Base-by-base conservation (phyloP, 2,888 invertebrate species). In the Cabera pusaria region DNA sequence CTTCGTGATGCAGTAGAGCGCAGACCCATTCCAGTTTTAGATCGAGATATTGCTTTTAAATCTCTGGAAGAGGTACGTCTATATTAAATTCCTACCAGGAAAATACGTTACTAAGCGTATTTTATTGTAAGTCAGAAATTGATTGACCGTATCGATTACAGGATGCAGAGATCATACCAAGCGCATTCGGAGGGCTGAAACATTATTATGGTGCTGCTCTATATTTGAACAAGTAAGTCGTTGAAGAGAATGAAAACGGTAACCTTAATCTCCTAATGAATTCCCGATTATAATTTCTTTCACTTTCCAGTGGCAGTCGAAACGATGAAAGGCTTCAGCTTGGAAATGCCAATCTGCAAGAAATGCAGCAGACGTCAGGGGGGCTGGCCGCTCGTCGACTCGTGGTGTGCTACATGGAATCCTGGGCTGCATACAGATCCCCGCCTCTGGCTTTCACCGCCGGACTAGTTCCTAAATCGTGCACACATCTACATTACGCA, bases 401-500 rank as follows among this genome's bases (percentile, higher is more conserved):
- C 22, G 90, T 95, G 16, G 91, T 94, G 0, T 95, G 95, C 64
- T 94, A 94, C 65, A 76, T 94, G 45, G 91, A 94, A 61, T 92
- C 93, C 0, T 90, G 90, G 81, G 91, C 94, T 1, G 90, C 91
- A 1, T 93, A 94, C 68, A 86, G 94, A 26, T 90, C 90, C 22
- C 92, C 93, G 14, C 94, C 94, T 0, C 85, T 93, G 34, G 90
- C 92, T 0, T 93, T 95, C 62, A 90, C 90, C 0, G 90, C 93
- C 0, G 89, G 90, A 9, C 90, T 93, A 31, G 74, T 94, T 23
- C 93, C 94, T 7, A 90, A 90, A 1, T 90, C 91, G 47, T 95
- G 95, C 74, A 93, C 94, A 1, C 95, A 95, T 63, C 78, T 95
- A 1, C 91, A 95, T 44, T 95, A 95, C 62, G 92, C 93, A 1